These are phyloP conservation scores for Pogonophryne albipinna DNA, from an alignment of 2,797 vertebrate species.

Conservation along the genomic window DNA sequence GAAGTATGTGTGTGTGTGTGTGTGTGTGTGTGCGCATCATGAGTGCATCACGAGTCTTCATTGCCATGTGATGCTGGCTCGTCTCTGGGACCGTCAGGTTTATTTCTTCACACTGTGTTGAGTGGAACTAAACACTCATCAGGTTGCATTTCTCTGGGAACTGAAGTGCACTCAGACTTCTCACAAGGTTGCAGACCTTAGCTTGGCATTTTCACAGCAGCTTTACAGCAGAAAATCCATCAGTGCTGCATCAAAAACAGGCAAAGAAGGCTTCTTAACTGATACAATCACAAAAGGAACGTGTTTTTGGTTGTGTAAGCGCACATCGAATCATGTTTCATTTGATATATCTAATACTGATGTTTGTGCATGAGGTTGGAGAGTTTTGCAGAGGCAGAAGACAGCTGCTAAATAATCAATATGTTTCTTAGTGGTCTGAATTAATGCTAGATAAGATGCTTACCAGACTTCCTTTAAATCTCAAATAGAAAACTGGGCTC, in stretches of 20 bases:
- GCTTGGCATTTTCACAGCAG: conserved; percentile 7
- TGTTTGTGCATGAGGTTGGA: neutral
- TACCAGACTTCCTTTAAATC: neutral
- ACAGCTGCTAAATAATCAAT: neutral
- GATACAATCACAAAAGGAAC: neutral
- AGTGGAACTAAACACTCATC: conserved; percentile 39
- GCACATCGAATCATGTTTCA: neutral
- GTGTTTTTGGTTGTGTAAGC: neutral
- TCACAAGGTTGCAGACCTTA: conserved; percentile 2
- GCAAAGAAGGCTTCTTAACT: neutral
- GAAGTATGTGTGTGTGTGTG: neutral
- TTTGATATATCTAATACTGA: neutral
- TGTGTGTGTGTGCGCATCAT: neutral
- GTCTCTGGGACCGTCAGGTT: conserved; percentile 36
- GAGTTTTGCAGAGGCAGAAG: neutral
- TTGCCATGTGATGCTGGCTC: conserved; percentile 48
- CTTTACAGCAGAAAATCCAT: conserved; percentile 28
- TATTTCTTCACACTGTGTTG: conserved; percentile 43
- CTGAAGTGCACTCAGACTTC: conserved; percentile 20
- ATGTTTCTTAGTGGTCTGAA: neutral
- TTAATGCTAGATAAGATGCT: neutral
- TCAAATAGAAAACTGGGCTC: neutral
- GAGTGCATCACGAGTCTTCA: neutral
- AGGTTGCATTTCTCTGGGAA: conserved; percentile 36
- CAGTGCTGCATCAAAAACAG: neutral